Base-by-base conservation (phyloP, 2,888 invertebrate species). In the Rhaphigaster nebulosa region DNA sequence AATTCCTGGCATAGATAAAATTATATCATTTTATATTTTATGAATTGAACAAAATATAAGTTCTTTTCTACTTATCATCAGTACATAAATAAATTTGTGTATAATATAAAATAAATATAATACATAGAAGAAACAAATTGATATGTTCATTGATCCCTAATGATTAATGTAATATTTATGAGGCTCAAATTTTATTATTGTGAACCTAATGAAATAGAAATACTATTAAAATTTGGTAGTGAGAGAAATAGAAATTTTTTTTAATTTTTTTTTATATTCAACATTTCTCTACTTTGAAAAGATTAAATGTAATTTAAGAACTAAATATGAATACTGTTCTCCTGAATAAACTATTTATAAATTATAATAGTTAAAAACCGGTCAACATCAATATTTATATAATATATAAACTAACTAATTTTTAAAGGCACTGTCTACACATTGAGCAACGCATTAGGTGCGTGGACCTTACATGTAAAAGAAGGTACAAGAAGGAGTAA, bases 381-480 rank as follows among this genome's bases (percentile, higher is more conserved):
- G 89, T 89, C 89, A 65, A 88, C 88, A 89, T 89, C 89, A 89
- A 50, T 89, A 88, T 60, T 88, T 88, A 88, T 88, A 88, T 50
- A 50, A 89, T 89, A 89, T 29, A 76, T 70, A 34, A 38, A 76
- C 89, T 89, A 89, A 50, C 89, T 89, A 89, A 89, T 70, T 89
- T 91, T 91, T 84, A 84, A 91, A 92, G 92, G 92, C 92, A 92
- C 91, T 91, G 92, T 92, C 91, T 91, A 91, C 91, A 91, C 90
- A 92, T 92, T 92, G 92, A 92, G 92, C 92, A 92, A 92, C 92
- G 91, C 92, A 91, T 90, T 91, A 91, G 92, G 92, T 92, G 92
- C 92, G 92, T 90, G 91, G 84, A 92, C 91, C 92, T 91, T 92
- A 91, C 91, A 89, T 91, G 90, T 88, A 87, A 65, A 50, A 91